Evolutionary conservation across 2,888 invertebrate species (phyloP).

Genomic region (Incurvaria masculella): DNA sequence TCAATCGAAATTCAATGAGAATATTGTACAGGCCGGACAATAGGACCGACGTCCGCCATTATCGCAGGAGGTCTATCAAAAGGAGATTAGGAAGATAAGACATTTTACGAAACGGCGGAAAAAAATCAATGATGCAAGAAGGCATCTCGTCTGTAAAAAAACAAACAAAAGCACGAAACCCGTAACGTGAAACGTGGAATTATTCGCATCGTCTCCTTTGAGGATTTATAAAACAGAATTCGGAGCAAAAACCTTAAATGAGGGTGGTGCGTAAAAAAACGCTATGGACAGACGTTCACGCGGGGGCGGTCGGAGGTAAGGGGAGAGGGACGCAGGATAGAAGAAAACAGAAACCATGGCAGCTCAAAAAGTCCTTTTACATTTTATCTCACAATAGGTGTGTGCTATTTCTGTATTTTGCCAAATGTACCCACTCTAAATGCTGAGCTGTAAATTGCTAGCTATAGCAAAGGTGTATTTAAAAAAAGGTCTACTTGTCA

Average conservation of each 20-base stretch:
- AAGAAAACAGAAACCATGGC: too few relatives aligned
- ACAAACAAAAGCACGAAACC: conserved; percentile 15
- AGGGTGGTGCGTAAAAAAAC: conserved; percentile 41
- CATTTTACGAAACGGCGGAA: not conserved
- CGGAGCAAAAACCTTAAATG: conserved; percentile 52
- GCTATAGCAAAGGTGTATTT: too few relatives aligned
- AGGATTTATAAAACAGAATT: conserved; percentile 48
- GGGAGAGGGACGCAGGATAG: too few relatives aligned
- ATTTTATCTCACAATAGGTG: too few relatives aligned
- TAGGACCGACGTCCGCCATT: conserved; percentile 30
- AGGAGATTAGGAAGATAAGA: conserved; percentile 49
- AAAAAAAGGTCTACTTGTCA: too few relatives aligned
- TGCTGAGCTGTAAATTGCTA: too few relatives aligned
- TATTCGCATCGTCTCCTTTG: conserved; percentile 55
- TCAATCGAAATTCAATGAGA: too few relatives aligned
- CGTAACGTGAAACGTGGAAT: conserved; percentile 50
- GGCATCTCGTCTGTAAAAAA: conserved; percentile 24
- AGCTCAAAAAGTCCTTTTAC: too few relatives aligned
- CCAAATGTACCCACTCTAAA: too few relatives aligned
- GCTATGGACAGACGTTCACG: conserved; percentile 46
- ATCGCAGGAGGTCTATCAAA: conserved; percentile 49
- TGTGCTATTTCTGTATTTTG: too few relatives aligned
- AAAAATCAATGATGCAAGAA: not conserved
- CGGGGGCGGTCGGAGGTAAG: conserved; percentile 22
- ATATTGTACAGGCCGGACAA: conserved; percentile 34